phyloP scores from a whole-genome alignment of 2,797 vertebrate species.

The Micropoecilia bifurca region DNA sequence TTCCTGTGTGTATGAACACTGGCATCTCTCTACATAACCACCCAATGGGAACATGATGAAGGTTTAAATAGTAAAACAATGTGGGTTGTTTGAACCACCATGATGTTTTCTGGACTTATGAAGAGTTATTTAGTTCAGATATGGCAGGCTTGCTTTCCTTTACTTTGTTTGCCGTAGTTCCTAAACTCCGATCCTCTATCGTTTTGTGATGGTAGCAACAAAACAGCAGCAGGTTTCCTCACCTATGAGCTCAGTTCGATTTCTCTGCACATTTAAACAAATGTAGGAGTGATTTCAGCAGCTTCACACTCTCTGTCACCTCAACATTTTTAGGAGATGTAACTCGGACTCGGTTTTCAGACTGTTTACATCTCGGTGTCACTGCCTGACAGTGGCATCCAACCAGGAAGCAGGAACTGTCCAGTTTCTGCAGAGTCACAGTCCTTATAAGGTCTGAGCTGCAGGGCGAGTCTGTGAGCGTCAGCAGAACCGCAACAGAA shows the following conservation, averaged over 20 bases:
- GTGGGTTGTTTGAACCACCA: background rate
- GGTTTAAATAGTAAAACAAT: background rate
- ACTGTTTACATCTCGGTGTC: slow-evolving; percentile 16
- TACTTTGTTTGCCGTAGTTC: background rate
- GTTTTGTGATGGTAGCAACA: background rate
- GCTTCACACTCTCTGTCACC: background rate
- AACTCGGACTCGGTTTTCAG: background rate
- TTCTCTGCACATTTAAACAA: background rate
- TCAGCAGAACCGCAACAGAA: background rate
- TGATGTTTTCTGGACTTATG: background rate
- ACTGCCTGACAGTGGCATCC: background rate
- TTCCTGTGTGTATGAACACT: background rate
- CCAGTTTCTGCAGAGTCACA: slow-evolving; percentile 40
- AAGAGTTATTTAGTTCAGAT: background rate
- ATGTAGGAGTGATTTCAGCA: background rate
- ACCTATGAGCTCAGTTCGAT: background rate
- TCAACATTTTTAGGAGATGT: background rate
- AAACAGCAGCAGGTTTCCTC: slow-evolving; percentile 5
- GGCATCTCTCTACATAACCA: background rate
- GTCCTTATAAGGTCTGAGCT: slow-evolving; percentile 30
- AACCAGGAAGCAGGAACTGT: background rate
- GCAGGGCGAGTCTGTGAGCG: background rate
- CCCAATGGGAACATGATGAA: background rate
- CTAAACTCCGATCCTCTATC: background rate
- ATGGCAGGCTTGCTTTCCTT: background rate